A percentile compares a stretch with the other conserved stretches of the same genome.
Conservation (phyloP, 2,797 vertebrate species). For the Botia almorhae region DNA sequence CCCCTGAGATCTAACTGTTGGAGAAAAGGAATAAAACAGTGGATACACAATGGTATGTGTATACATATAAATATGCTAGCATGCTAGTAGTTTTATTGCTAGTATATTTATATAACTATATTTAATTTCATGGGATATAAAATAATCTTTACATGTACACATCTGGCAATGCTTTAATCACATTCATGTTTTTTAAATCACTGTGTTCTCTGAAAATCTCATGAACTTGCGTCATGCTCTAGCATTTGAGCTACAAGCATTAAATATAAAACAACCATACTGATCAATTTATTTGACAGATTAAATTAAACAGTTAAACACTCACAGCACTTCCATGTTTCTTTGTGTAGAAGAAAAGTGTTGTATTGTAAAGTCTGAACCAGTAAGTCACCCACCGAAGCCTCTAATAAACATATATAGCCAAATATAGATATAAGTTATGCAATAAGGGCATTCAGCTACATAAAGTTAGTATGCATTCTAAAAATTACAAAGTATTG, state of each 20-base stretch:
- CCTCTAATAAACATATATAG: constrained; percentile 63
- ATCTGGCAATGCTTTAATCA: too few relatives aligned
- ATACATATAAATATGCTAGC: too few relatives aligned
- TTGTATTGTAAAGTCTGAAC: constrained; percentile 78
- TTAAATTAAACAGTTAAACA: constrained; percentile 36
- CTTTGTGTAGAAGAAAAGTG: constrained; percentile 77
- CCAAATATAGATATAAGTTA: background rate
- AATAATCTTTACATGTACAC: too few relatives aligned
- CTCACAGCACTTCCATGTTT: constrained; percentile 72
- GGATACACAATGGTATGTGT: too few relatives aligned
- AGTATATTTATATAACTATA: too few relatives aligned
- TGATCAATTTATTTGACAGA: background rate
- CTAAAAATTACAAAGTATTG: too few relatives aligned
- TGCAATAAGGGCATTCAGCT: background rate
- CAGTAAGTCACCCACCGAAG: constrained; percentile 77
- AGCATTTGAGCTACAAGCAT: background rate
- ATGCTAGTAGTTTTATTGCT: too few relatives aligned
- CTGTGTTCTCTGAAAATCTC: too few relatives aligned
- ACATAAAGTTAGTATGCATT: background rate
- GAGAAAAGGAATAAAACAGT: too few relatives aligned
- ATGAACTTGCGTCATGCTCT: too few relatives aligned
- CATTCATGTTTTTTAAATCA: too few relatives aligned
- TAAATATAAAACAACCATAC: background rate
- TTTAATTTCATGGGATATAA: too few relatives aligned
- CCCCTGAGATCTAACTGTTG: constrained; percentile 73